These are phyloP conservation scores for Caenorhabditis tropicalis DNA, from an alignment of 1,140 invertebrate genomes.

Conservation along the genomic window DNA sequence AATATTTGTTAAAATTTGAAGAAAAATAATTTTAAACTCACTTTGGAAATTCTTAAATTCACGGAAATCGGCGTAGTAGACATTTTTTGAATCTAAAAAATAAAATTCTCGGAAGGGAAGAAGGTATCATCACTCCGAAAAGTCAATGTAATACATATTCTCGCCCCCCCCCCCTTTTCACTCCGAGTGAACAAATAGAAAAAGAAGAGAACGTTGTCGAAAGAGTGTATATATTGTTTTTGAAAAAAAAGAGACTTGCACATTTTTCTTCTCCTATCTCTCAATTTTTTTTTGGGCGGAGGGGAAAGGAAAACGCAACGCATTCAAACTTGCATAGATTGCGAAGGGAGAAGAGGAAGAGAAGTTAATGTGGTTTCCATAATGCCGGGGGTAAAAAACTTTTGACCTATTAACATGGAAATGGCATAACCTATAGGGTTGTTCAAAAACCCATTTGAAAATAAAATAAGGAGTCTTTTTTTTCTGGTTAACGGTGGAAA, in stretches of 20 bases:
- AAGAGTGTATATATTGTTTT: not conserved
- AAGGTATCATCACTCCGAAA: not conserved
- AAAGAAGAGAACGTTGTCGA: not conserved
- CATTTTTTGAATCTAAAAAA: not conserved
- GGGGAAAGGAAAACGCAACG: not conserved
- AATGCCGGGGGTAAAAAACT: too few relatives aligned
- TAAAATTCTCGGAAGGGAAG: not conserved
- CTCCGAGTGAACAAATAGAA: not conserved
- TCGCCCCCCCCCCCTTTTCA: not conserved
- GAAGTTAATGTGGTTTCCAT: not conserved
- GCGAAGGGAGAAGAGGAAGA: not conserved
- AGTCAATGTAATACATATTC: not conserved
- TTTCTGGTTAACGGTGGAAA: too few relatives aligned
- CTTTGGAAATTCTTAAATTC: not conserved
- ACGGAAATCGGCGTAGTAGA: not conserved
- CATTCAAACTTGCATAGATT: not conserved
- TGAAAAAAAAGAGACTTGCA: not conserved
- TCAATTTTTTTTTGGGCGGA: not conserved
- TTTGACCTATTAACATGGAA: too few relatives aligned
- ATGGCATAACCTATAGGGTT: too few relatives aligned
- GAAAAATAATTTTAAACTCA: not conserved
- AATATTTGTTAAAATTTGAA: not conserved
- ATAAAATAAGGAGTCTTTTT: too few relatives aligned
- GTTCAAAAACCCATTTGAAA: too few relatives aligned
- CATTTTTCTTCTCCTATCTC: not conserved